Evolutionary conservation across 1,140 invertebrate genomes (phyloP).

Genomic region (Teleogryllus occipitalis): DNA sequence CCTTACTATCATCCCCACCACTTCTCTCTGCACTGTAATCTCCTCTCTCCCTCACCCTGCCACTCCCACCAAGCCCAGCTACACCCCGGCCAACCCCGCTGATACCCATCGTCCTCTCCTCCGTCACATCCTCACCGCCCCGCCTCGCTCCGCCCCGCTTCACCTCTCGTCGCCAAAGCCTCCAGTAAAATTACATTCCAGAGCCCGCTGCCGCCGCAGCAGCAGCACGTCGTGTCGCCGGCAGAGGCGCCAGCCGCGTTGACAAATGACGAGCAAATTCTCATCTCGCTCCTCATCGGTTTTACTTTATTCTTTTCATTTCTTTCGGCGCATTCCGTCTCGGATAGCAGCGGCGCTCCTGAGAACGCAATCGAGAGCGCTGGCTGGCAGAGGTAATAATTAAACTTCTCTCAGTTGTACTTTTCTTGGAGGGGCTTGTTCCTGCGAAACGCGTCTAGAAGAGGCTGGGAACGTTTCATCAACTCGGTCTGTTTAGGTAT

Average conservation of each 20-base stretch:
- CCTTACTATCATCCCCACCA: too few species aligned
- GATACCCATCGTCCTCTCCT: too few species aligned
- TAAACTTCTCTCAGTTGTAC: neutral
- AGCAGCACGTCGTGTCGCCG: neutral
- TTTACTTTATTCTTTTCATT: conserved; percentile 6
- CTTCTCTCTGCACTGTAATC: too few species aligned
- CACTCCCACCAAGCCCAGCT: too few species aligned
- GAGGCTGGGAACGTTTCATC: neutral
- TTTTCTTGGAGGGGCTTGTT: neutral
- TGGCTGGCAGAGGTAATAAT: neutral
- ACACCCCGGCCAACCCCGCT: too few species aligned
- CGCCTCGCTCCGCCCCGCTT: too few species aligned
- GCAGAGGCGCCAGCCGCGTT: neutral
- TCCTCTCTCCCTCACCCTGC: too few species aligned
- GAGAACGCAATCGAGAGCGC: neutral
- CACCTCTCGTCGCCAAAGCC: too few species aligned
- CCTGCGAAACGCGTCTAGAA: neutral
- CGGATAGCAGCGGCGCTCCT: neutral
- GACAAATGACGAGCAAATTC: conserved; percentile 4
- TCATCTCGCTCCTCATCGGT: neutral
- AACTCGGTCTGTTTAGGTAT: neutral
- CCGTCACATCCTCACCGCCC: too few species aligned
- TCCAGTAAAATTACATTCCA: neutral
- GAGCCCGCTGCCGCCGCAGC: neutral
- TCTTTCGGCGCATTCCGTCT: neutral